phyloP scores from a whole-genome alignment of 1,140 invertebrate species.

The Rhyzopertha dominica region DNA sequence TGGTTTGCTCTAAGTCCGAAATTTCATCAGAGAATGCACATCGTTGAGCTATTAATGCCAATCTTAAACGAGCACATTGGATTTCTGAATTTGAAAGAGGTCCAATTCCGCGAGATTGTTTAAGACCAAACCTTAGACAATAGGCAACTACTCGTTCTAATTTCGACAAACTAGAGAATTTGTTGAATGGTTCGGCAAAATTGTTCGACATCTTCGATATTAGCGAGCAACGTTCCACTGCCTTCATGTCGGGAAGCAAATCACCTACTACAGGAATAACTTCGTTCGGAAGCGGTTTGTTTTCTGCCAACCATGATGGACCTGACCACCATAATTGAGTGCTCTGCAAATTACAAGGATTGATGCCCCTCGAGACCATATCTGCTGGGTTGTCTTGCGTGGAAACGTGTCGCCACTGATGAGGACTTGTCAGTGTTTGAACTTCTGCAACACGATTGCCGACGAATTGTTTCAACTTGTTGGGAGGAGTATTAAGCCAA shows the following conservation, averaged over 20 bases:
- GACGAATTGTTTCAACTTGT: slow-evolving; percentile 28
- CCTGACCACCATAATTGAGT: slow-evolving; percentile 23
- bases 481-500: slow-evolving; percentile 37
- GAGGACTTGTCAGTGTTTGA: slow-evolving; percentile 12
- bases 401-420: slow-evolving; percentile 30
- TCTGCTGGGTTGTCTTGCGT: slow-evolving; percentile 34
- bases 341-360: slow-evolving; percentile 12
- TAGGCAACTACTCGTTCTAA: slow-evolving; percentile 14
- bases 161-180: slow-evolving; percentile 7
- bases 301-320: slow-evolving; percentile 11
- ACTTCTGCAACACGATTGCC: slow-evolving; percentile 34
- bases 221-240: too few relatives aligned
- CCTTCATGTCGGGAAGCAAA: too few relatives aligned
- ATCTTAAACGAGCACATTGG: background rate
- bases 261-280: too few relatives aligned
- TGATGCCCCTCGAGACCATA: slow-evolving; percentile 26
- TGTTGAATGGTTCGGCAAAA: too few relatives aligned
- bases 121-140: slow-evolving; percentile 13
- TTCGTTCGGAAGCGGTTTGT: too few relatives aligned
- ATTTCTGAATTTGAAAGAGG: slow-evolving; percentile 13
- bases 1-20: background rate
- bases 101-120: background rate
- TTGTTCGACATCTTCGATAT: too few relatives aligned
- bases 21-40: slow-evolving; percentile 16
- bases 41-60: slow-evolving; percentile 5